Conservation (phyloP, 2,888 invertebrate genomes). For the Drosophila paramelanica region DNA sequence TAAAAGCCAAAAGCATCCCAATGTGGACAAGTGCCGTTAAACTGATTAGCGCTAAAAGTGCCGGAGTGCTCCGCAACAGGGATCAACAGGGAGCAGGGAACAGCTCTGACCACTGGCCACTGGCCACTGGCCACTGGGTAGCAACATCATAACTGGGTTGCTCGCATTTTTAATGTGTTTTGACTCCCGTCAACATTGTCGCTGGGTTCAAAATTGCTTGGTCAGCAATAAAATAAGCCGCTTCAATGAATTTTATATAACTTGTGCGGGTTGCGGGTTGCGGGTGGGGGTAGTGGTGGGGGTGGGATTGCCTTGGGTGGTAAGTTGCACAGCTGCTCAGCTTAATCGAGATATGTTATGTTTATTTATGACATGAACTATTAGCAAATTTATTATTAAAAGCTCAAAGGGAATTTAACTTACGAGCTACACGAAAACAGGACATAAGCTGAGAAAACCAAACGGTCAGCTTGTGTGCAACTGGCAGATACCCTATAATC, state of each 20-base stretch:
- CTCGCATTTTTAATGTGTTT: conserved; percentile 38
- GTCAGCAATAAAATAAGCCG: conserved; percentile 25
- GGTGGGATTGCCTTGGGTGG: background rate
- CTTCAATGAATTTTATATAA: conserved; percentile 15
- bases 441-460: too few species aligned
- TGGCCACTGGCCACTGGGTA: background rate
- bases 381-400: background rate
- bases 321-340: background rate
- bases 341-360: background rate
- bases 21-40: conserved; percentile 75
- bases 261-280: background rate
- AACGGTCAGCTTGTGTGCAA: background rate
- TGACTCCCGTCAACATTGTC: conserved; percentile 37
- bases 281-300: background rate
- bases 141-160: conserved; percentile 19
- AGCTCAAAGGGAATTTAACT: background rate
- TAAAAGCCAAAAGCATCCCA: conserved; percentile 77
- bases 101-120: background rate
- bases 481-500: background rate
- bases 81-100: background rate
- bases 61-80: background rate
- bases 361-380: background rate
- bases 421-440: background rate
- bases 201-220: background rate
- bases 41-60: conserved; percentile 72